Percentiles rank a stretch among this genome's conserved stretches.
These are phyloP conservation scores for Buteo buteo DNA, from an alignment of 2,113 vertebrate species.

Conservation along the genomic window DNA sequence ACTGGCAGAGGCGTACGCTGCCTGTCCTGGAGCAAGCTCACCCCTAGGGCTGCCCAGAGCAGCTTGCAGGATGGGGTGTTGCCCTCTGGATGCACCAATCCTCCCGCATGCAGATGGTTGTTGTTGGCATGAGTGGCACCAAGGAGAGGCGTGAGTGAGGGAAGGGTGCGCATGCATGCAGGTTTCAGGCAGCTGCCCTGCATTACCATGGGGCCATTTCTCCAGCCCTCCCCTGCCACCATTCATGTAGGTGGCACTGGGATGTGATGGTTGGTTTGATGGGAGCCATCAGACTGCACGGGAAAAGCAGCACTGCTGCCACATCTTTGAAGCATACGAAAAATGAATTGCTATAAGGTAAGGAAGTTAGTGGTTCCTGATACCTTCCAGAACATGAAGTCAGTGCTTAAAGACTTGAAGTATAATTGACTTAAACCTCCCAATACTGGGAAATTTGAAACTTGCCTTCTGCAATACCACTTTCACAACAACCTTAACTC, in stretches of 20 bases:
- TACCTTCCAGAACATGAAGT: neutral
- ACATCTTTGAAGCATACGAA: neutral
- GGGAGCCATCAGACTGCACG: neutral
- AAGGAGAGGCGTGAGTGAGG: neutral
- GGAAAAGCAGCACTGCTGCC: neutral
- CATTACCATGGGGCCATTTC: rapidly evolving
- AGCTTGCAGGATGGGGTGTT: neutral
- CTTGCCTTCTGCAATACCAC: neutral
- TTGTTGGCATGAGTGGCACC: neutral
- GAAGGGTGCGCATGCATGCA: rapidly evolving
- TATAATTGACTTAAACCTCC: neutral
- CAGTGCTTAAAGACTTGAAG: neutral
- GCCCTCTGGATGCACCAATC: neutral
- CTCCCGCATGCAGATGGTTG: neutral
- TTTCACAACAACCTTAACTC: neutral
- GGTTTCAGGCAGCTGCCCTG: neutral
- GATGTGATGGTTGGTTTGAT: neutral
- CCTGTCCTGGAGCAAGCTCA: neutral
- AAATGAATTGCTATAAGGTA: neutral
- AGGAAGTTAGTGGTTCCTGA: neutral
- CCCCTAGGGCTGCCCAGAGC: neutral
- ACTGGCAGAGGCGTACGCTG: rapidly evolving
- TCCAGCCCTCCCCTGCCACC: neutral
- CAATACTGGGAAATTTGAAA: neutral
- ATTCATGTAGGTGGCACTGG: neutral